Conservation (phyloP, 2,888 invertebrate genomes). For the Pecten maximus region DNA sequence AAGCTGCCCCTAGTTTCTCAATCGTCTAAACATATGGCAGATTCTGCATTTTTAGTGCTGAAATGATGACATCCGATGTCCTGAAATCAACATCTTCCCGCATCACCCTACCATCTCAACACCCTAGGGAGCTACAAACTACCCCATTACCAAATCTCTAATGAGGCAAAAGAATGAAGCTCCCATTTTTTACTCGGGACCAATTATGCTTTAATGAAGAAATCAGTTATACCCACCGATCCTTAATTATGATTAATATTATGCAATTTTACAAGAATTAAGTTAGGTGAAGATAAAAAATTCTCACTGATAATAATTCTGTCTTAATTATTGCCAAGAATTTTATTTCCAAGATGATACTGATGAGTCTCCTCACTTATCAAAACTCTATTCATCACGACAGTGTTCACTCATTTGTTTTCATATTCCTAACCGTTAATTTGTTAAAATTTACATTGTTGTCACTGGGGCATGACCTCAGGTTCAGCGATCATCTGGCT, state of each 20-base stretch:
- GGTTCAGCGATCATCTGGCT: neutral
- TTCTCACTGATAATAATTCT: slow-evolving; percentile 30
- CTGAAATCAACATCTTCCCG: slow-evolving; percentile 10
- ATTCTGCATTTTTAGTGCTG: slow-evolving; percentile 22
- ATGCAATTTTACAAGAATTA: slow-evolving; percentile 28
- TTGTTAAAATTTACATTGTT: slow-evolving; percentile 32
- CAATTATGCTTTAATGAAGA: slow-evolving; percentile 30
- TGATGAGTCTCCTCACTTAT: neutral
- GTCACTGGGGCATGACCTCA: neutral
- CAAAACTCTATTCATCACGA: slow-evolving; percentile 21
- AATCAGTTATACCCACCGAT: slow-evolving; percentile 15
- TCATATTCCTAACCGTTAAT: slow-evolving; percentile 24
- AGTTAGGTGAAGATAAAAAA: slow-evolving; percentile 29
- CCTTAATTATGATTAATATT: slow-evolving; percentile 24
- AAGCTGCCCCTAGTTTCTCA: slow-evolving; percentile 20
- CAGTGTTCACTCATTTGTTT: neutral
- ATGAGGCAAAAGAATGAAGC: slow-evolving; percentile 30
- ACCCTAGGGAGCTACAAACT: slow-evolving; percentile 24
- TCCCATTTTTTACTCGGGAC: slow-evolving; percentile 26
- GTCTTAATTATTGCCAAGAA: slow-evolving; percentile 26
- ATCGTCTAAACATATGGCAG: neutral
- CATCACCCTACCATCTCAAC: neutral
- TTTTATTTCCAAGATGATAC: slow-evolving; percentile 17
- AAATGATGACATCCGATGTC: neutral
- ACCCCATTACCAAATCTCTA: slow-evolving; percentile 33